These are phyloP conservation scores for Allophyes oxyacanthae DNA, from an alignment of 2,888 invertebrate species.

Conservation along the genomic window DNA sequence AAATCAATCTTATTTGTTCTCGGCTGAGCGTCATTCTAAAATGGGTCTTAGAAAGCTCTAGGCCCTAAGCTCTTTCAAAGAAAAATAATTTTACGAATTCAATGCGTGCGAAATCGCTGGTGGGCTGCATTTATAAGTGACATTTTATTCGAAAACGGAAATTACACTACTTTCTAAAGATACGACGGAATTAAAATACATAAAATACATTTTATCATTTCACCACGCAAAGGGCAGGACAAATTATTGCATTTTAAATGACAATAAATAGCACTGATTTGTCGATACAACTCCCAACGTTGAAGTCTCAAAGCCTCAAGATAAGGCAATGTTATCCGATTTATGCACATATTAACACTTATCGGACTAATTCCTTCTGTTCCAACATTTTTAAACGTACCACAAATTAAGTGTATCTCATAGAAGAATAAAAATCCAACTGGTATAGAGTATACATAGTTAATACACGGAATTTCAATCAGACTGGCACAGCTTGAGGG, in stretches of 20 bases:
- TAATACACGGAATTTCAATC: constrained; percentile 89
- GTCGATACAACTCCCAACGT: constrained; percentile 38
- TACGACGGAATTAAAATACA: constrained; percentile 10
- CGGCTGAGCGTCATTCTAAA: too few relatives aligned
- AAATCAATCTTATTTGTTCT: too few relatives aligned
- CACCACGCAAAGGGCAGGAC: constrained; percentile 37
- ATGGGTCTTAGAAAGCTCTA: too few relatives aligned
- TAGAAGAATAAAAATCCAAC: constrained; percentile 80
- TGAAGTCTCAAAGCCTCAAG: constrained; percentile 37
- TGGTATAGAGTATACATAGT: constrained; percentile 83
- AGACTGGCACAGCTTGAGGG: constrained; percentile 56
- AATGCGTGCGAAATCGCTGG: constrained; percentile 6
- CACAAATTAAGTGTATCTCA: constrained; percentile 79
- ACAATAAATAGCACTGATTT: constrained; percentile 51
- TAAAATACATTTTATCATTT: constrained; percentile 42
- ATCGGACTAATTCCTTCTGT: constrained; percentile 83
- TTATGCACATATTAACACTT: constrained; percentile 78
- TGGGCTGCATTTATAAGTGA: constrained; percentile 40
- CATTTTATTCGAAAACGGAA: constrained; percentile 43
- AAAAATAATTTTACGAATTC: constrained; percentile 1
- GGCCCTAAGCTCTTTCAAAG: background rate
- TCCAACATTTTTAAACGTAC: constrained; percentile 76
- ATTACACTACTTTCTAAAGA: constrained; percentile 42
- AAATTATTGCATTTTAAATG: constrained; percentile 47
- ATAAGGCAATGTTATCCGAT: constrained; percentile 68